Base-by-base conservation (phyloP, 2,888 invertebrate genomes). In the Caenorhabditis afra region DNA sequence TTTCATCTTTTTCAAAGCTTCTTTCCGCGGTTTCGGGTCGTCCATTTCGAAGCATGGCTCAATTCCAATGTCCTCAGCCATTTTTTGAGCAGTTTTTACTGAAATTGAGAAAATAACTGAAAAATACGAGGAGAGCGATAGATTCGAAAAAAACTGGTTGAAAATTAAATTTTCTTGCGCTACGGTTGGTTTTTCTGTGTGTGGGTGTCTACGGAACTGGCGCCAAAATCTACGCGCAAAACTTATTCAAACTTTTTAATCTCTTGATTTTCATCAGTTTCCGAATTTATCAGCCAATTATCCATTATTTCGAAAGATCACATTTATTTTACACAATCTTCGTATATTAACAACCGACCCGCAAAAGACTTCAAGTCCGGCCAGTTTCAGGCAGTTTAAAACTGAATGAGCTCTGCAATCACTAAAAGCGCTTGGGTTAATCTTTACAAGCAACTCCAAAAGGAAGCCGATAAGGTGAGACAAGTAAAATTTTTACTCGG, bases 381-480 rank as follows among this genome's bases (percentile, higher is more conserved):
- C 20, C 18, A 20, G 45, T 65, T 39, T 37, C 45, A 66, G 37
- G 16, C 52, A 59, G 61, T 45, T 47, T 41, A 2, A 44, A 29
- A 52, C 59, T 53, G 53, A 55, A 82, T 84, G 84, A 67, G 67
- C 52, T 55, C 82, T 23, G 76, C 82, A 58, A 83, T 87, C 49
- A 59, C 86, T 10, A 80, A 81, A 52, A 73, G 78, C 22, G 61
- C 79, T 45, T 88, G 88, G 88, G 75, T 87, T 8, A 82, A 81
- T 58, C 77, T 89, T 57, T 89, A 89, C 84, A 89, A 89, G 66
- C 83, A 88, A 67, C 84, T 89, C 22, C 87, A 85, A 65, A 75
- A 85, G 16, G 87, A 87, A 52, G 87, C 87, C 22, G 70, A 57
- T 29, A 84, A 88, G 77, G 88, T 88, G 23, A 49, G 67, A n/a